These are phyloP conservation scores for Littorina saxatilis DNA, from an alignment of 1,140 invertebrate species.

Conservation along the genomic window DNA sequence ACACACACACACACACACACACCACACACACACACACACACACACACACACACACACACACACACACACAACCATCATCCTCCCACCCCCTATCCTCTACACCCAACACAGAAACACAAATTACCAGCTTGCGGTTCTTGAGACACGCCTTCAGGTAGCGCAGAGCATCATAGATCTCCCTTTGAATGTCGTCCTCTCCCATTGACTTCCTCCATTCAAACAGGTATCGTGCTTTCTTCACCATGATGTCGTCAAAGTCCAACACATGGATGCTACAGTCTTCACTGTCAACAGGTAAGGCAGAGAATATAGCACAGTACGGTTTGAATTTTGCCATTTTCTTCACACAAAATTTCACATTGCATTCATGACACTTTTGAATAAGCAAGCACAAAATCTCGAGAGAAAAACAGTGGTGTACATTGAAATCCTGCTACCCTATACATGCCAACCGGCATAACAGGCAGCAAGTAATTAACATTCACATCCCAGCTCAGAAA, in stretches of 20 bases:
- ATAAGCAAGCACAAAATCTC: no score
- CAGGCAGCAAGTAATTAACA: no score
- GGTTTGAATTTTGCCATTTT: no score
- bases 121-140: slow-evolving; percentile 53
- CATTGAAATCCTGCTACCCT: no score
- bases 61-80: slow-evolving; percentile 23
- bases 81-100: no score
- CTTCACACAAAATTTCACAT: no score
- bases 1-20: no score
- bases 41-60: slow-evolving; percentile 1
- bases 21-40: background rate
- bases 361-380: no score
- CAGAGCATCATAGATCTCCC: slow-evolving; percentile 49
- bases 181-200: slow-evolving; percentile 42
- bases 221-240: slow-evolving; percentile 36
- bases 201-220: slow-evolving; percentile 56
- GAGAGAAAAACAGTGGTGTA: no score
- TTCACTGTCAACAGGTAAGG: slow-evolving; percentile 46
- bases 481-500: no score
- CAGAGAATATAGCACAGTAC: background rate
- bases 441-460: no score
- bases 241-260: slow-evolving; percentile 56
- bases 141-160: slow-evolving; percentile 46
- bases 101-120: no score
- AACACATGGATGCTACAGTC: slow-evolving; percentile 46